These are phyloP conservation scores for Scaptomyza graminum DNA, from an alignment of 1,140 invertebrate species.

Conservation along the genomic window DNA sequence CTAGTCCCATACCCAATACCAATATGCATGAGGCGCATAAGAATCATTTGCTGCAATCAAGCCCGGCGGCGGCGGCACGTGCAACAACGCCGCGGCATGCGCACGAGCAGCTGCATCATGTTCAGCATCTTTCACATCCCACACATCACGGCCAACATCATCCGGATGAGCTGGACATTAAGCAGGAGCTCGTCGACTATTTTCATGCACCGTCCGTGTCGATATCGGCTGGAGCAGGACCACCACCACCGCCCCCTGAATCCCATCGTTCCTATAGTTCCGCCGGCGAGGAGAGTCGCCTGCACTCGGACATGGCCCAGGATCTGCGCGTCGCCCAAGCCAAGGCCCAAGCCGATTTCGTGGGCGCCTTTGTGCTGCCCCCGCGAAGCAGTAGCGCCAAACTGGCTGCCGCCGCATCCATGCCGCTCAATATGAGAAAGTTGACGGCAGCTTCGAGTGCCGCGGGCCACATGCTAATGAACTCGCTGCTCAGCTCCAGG, in stretches of 20 bases:
- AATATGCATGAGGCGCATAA: conserved; percentile 80
- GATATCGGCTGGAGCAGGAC: background rate
- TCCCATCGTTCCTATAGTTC: conserved; percentile 81
- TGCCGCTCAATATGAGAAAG: conserved; percentile 78
- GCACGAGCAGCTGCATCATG: conserved; percentile 65
- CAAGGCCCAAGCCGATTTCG: conserved; percentile 62
- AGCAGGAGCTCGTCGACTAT: conserved; percentile 77
- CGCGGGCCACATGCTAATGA: conserved; percentile 78
- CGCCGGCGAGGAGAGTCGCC: conserved; percentile 71
- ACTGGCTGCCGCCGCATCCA: conserved; percentile 28
- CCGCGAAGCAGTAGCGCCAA: conserved; percentile 52
- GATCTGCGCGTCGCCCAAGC: conserved; percentile 78
- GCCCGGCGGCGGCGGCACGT: conserved; percentile 45
- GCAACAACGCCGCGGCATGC: conserved; percentile 59
- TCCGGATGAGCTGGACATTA: conserved; percentile 70
- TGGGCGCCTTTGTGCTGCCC: conserved; percentile 67
- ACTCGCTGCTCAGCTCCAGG: conserved; percentile 62
- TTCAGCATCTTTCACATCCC: conserved; percentile 31
- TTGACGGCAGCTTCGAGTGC: conserved; percentile 50
- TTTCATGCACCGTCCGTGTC: conserved; percentile 61
- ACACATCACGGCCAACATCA: conserved; percentile 29
- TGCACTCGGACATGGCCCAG: conserved; percentile 76
- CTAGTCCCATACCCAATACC: conserved; percentile 80
- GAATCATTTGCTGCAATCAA: conserved; percentile 65
- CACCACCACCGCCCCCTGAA: conserved; percentile 64